Percentiles rank a stretch among this genome's conserved stretches.
phyloP scores from a whole-genome alignment of 2,888 invertebrate genomes.

The Andrena bicolor region DNA sequence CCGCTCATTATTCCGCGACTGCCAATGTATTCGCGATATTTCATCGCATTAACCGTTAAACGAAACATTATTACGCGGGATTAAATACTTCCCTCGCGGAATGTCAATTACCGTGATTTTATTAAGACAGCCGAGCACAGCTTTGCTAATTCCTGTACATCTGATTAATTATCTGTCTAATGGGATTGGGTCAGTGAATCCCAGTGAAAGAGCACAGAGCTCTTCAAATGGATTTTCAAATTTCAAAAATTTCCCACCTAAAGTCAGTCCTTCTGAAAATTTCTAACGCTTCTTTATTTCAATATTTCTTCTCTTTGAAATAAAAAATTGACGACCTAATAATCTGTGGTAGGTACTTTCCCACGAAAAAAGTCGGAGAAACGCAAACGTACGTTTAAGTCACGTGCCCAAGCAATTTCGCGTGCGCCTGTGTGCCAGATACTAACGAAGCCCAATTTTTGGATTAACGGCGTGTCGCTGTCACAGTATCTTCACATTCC shows the following conservation, averaged over 20 bases:
- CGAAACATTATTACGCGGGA: slow-evolving; percentile 30
- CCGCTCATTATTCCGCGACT: slow-evolving; percentile 37
- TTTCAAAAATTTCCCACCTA: too few relatives aligned
- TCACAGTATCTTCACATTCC: slow-evolving; percentile 29
- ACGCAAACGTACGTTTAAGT: not conserved
- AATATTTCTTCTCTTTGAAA: not conserved
- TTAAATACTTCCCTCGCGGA: slow-evolving; percentile 25
- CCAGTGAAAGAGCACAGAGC: too few relatives aligned
- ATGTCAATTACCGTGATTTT: not conserved
- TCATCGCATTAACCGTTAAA: slow-evolving; percentile 41
- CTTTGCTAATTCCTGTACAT: too few relatives aligned
- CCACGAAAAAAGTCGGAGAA: not conserved
- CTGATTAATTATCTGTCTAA: not conserved
- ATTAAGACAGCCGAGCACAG: not conserved
- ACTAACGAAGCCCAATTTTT: slow-evolving; percentile 10
- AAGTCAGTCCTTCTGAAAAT: too few relatives aligned
- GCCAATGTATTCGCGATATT: slow-evolving; percentile 40
- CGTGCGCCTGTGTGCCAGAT: not conserved
- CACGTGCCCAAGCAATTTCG: not conserved
- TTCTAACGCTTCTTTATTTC: not conserved
- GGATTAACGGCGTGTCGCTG: slow-evolving; percentile 28
- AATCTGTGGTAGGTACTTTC: not conserved
- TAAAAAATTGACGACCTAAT: not conserved
- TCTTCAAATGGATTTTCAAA: not conserved
- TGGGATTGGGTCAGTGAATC: not conserved